phyloP scores from a whole-genome alignment of 2,113 vertebrate genomes.

The Myrmecophaga tridactyla region DNA sequence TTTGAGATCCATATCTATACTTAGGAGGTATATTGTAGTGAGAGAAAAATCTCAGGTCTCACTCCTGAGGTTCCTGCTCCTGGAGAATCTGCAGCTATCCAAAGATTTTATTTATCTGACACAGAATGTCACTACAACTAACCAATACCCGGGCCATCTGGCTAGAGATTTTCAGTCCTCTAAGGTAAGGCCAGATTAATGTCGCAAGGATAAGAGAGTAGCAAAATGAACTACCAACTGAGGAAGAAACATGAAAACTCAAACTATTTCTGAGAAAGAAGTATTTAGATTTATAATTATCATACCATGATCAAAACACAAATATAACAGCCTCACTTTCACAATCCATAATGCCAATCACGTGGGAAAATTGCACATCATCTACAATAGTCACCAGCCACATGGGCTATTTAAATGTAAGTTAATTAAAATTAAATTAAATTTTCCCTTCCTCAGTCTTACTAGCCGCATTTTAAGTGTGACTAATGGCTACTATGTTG shows the following conservation, averaged over 20 bases:
- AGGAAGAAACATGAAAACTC: slow-evolving; percentile 14
- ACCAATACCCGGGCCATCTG: neutral
- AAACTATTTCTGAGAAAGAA: neutral
- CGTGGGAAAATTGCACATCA: neutral
- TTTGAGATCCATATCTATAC: neutral
- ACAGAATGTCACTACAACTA: neutral
- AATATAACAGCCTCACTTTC: neutral
- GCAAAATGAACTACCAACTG: neutral
- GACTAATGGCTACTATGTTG: neutral
- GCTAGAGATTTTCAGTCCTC: neutral
- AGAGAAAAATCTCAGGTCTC: neutral
- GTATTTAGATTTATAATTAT: neutral
- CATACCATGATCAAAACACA: neutral
- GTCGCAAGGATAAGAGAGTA: neutral
- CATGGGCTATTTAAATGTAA: neutral
- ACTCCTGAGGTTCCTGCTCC: neutral
- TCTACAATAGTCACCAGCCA: neutral
- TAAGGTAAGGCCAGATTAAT: neutral
- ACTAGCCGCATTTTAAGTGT: neutral
- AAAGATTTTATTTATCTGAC: neutral
- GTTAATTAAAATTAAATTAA: neutral
- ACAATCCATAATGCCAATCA: neutral
- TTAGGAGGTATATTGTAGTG: neutral
- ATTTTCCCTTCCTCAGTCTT: neutral
- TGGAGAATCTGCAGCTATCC: neutral